A percentile compares a stretch with the other conserved stretches of the same genome.
Evolutionary conservation across 2,797 vertebrate genomes (phyloP).

Genomic region (Toxotes lorentzi): DNA sequence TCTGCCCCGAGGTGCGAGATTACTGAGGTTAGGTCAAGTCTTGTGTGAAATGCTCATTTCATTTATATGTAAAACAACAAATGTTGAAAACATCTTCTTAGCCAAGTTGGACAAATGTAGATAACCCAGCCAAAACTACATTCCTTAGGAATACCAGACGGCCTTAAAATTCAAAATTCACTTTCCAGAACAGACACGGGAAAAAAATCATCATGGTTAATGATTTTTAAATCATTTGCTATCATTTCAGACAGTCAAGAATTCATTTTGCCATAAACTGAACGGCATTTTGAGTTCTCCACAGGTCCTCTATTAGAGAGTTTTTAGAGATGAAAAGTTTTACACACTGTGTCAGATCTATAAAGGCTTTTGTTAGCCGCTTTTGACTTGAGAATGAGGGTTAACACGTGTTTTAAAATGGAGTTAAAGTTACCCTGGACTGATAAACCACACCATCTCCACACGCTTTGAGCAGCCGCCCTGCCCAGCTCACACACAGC

Average conservation of each 20-base stretch:
- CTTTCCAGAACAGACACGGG: slow-evolving; percentile 6
- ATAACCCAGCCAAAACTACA: too few species aligned
- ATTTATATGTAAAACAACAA: neutral
- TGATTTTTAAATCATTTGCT: too few species aligned
- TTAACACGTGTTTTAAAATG: neutral
- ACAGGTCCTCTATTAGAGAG: too few species aligned
- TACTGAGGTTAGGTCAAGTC: neutral
- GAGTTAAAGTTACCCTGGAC: neutral
- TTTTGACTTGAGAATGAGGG: neutral
- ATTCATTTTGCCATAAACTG: too few species aligned
- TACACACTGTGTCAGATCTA: neutral
- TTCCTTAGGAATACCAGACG: neutral
- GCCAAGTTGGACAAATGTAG: slow-evolving; percentile 6
- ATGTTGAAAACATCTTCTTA: slow-evolving; percentile 8
- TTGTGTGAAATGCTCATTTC: too few species aligned
- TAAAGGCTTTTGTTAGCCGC: neutral
- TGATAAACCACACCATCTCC: neutral
- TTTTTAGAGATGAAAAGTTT: neutral
- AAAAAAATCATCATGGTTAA: too few species aligned
- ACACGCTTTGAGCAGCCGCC: neutral
- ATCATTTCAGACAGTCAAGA: too few species aligned
- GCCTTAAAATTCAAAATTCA: neutral
- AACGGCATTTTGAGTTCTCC: too few species aligned
- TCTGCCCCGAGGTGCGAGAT: too few species aligned
- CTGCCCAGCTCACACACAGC: slow-evolving; percentile 20